Percentiles rank a stretch among this genome's conserved stretches.
phyloP scores from a whole-genome alignment of 2,888 invertebrate species.

The Dendrolimus pini region DNA sequence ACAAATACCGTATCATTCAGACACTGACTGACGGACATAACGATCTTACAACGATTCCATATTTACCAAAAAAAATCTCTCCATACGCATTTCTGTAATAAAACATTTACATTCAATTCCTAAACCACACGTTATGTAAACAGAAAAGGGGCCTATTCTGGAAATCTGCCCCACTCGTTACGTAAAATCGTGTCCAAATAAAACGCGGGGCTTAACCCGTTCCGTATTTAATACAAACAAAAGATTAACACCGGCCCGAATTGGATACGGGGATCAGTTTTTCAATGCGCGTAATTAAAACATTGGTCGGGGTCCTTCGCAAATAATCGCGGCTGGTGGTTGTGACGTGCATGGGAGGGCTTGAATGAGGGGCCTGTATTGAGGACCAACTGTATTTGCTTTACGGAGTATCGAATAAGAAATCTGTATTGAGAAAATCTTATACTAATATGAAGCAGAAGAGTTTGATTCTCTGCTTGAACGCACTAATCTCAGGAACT shows the following conservation, averaged over 20 bases:
- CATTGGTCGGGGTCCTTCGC: slow-evolving; percentile 18
- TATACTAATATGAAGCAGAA: no score
- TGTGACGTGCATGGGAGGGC: slow-evolving; percentile 8
- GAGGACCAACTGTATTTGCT: background rate
- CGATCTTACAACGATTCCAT: no score
- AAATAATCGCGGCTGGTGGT: slow-evolving; percentile 17
- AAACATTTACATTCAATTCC: background rate
- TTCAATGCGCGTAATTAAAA: slow-evolving; percentile 26
- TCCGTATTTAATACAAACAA: slow-evolving; percentile 20
- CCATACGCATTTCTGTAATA: background rate
- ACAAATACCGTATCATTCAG: no score
- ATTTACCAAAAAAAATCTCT: no score
- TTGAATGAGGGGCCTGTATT: background rate
- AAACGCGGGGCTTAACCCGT: background rate
- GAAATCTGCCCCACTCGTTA: background rate
- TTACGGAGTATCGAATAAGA: no score
- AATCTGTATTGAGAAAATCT: no score
- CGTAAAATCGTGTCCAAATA: background rate
- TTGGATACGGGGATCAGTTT: slow-evolving; percentile 18
- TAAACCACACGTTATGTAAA: background rate
- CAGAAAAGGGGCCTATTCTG: background rate
- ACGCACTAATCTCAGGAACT: no score
- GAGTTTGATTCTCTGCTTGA: no score
- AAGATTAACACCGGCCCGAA: slow-evolving; percentile 20
- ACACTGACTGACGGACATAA: no score